phyloP scores from a whole-genome alignment of 2,888 invertebrate genomes.

The Dynastes tityus region DNA sequence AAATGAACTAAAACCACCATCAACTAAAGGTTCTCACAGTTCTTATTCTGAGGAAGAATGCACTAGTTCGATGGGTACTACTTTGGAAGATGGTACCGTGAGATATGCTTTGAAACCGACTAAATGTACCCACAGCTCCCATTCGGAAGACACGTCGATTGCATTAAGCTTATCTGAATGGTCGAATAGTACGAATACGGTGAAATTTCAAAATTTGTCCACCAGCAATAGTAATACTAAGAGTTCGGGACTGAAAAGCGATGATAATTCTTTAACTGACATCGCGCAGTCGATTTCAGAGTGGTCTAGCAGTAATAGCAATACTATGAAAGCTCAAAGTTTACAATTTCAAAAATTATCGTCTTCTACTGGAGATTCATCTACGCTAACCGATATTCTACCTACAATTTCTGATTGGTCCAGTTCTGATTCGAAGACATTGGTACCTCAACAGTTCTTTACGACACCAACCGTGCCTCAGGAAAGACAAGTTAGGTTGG shows the following conservation, averaged over 20 bases:
- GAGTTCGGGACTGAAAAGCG: slow-evolving; percentile 80
- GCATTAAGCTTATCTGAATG: slow-evolving; percentile 90
- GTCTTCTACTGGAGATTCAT: slow-evolving; percentile 67
- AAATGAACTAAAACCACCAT: slow-evolving; percentile 62
- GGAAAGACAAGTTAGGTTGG: slow-evolving; percentile 59
- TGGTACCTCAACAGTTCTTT: slow-evolving; percentile 74
- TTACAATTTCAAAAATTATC: slow-evolving; percentile 69
- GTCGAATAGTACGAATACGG: slow-evolving; percentile 91
- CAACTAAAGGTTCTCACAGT: slow-evolving; percentile 73
- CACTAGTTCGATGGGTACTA: slow-evolving; percentile 84
- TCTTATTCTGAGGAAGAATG: slow-evolving; percentile 83
- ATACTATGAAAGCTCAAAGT: slow-evolving; percentile 79
- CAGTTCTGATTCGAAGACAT: slow-evolving; percentile 80
- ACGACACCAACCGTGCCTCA: slow-evolving; percentile 40
- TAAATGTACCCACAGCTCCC: slow-evolving; percentile 87
- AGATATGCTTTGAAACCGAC: slow-evolving; percentile 85
- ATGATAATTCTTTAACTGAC: slow-evolving; percentile 83
- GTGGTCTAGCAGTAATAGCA: slow-evolving; percentile 86
- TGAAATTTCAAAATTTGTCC: slow-evolving; percentile 84
- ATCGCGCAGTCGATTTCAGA: slow-evolving; percentile 87
- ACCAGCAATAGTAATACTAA: slow-evolving; percentile 76
- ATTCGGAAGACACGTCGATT: slow-evolving; percentile 90
- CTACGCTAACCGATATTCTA: slow-evolving; percentile 77
- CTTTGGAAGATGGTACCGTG: slow-evolving; percentile 84
- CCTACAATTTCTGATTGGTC: slow-evolving; percentile 89